phyloP scores from a whole-genome alignment of 2,113 vertebrate genomes.

The Istiophorus platypterus region DNA sequence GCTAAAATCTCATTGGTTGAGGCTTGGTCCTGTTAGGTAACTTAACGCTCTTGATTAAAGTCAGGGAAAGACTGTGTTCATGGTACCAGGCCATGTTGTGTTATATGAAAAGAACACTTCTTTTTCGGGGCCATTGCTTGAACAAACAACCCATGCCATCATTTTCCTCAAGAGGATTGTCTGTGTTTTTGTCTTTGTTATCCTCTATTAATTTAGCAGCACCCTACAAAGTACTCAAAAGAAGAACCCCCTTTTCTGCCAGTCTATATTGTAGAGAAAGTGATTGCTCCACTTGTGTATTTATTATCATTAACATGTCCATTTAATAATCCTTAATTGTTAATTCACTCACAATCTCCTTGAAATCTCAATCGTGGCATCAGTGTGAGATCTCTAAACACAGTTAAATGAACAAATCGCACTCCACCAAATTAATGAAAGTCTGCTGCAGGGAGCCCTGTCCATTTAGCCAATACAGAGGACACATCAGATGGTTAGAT shows the following conservation, averaged over 20 bases:
- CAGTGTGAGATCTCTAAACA: conserved; percentile 54
- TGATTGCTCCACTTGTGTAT: conserved; percentile 1
- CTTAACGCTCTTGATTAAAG: not conserved
- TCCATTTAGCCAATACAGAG: conserved; percentile 62
- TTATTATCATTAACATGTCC: conserved; percentile 6
- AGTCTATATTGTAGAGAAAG: not conserved
- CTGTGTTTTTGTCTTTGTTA: conserved; percentile 4
- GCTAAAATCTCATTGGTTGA: not conserved
- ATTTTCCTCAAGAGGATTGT: conserved; percentile 5
- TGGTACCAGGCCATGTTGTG: not conserved
- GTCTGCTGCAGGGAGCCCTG: conserved; percentile 56
- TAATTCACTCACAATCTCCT: conserved; percentile 12
- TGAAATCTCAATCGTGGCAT: conserved; percentile 18
- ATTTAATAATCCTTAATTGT: conserved; percentile 25
- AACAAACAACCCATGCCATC: conserved; percentile 20
- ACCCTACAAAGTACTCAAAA: conserved; percentile 10
- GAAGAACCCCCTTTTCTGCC: not conserved
- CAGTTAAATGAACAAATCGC: conserved; percentile 65
- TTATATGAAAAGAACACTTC: conserved; percentile 4
- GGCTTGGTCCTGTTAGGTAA: not conserved
- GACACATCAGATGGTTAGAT: conserved; percentile 60
- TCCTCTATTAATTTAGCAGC: conserved; percentile 21
- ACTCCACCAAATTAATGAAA: conserved; percentile 58
- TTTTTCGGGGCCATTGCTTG: conserved; percentile 2
- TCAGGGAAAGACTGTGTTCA: not conserved